Evolutionary conservation across 2,888 invertebrate species (phyloP).

Genomic region (Bruchidius siliquastri): DNA sequence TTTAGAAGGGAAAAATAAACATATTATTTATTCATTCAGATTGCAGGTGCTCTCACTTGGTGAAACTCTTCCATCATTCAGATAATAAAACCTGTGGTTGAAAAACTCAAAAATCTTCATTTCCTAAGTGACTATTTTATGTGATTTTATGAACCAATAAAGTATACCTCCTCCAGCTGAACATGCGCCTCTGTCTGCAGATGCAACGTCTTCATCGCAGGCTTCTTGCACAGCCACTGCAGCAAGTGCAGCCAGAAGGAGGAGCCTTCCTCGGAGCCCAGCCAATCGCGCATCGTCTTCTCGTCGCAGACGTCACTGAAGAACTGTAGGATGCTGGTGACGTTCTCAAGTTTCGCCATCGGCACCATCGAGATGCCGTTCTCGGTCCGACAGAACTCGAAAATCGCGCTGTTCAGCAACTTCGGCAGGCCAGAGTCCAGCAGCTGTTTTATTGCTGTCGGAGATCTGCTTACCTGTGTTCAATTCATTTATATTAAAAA

Average conservation of each 20-base stretch:
- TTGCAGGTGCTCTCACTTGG: too few species aligned
- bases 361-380: constrained; percentile 38
- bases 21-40: too few species aligned
- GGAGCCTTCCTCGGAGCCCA: constrained; percentile 73
- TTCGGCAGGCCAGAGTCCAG: constrained; percentile 71
- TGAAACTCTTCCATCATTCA: too few species aligned
- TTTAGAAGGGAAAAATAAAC: not conserved
- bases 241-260: constrained; percentile 84
- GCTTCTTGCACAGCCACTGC: constrained; percentile 60
- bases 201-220: constrained; percentile 33
- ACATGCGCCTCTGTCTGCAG: constrained; percentile 48
- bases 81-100: too few species aligned
- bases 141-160: not conserved
- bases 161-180: constrained; percentile 58
- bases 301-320: constrained; percentile 77
- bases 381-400: constrained; percentile 42
- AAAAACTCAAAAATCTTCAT: too few species aligned
- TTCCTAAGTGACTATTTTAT: too few species aligned
- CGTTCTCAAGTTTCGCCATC: constrained; percentile 56
- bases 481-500: too few species aligned
- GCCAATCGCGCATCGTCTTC: constrained; percentile 80
- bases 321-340: constrained; percentile 70
- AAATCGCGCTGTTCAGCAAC: constrained; percentile 59
- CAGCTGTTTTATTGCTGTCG: constrained; percentile 68
- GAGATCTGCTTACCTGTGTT: constrained; percentile 60